Conservation (phyloP, 2,797 vertebrate species). For the Sebastes taczanowskii region DNA sequence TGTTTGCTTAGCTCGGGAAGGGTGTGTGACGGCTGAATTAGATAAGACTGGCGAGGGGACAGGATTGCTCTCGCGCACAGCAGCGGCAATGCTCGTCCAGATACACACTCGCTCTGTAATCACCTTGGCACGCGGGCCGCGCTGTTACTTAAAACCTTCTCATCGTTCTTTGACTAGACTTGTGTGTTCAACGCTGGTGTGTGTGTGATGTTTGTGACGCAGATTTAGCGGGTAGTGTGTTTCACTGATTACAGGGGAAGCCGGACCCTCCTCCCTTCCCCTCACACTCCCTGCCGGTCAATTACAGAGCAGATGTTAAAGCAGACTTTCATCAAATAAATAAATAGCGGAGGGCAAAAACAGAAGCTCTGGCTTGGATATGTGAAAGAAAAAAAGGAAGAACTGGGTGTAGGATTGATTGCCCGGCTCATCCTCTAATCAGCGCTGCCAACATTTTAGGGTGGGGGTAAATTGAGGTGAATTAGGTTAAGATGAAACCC, state of each 20-base stretch:
- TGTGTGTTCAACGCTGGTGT: neutral
- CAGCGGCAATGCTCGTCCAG: neutral
- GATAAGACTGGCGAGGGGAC: slow-evolving; percentile 28
- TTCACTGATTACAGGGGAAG: slow-evolving; percentile 55
- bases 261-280: neutral
- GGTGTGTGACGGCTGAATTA: slow-evolving; percentile 25
- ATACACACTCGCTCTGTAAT: neutral
- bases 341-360: neutral
- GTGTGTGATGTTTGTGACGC: slow-evolving; percentile 39
- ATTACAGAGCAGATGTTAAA: slow-evolving; percentile 44
- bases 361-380: neutral
- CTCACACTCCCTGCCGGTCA: slow-evolving; percentile 13
- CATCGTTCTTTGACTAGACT: slow-evolving; percentile 34
- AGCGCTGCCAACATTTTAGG: neutral
- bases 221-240: slow-evolving; percentile 29
- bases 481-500: slow-evolving; percentile 12
- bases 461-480: neutral
- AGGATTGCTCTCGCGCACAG: neutral
- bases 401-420: neutral
- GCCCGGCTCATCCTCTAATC: neutral
- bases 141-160: slow-evolving; percentile 30
- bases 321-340: neutral
- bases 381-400: neutral
- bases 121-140: neutral
- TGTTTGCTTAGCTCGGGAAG: slow-evolving; percentile 23